Conservation (phyloP, 2,113 vertebrate genomes). For the Corythaeola cristata region DNA sequence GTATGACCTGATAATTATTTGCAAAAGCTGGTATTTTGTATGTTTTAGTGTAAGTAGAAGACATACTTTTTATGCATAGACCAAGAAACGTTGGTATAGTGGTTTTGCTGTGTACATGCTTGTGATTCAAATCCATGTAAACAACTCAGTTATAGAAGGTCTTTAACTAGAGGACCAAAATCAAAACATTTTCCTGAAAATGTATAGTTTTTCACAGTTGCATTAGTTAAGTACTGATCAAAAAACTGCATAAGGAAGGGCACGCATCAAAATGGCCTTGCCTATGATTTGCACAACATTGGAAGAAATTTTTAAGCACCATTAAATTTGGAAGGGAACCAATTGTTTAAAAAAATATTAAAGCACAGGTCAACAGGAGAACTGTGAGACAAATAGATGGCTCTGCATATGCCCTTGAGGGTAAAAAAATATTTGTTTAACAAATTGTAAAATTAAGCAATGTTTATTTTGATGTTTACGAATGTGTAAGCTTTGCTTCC, state of each 20-base stretch:
- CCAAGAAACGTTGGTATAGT: slow-evolving; percentile 82
- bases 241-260: slow-evolving; percentile 25
- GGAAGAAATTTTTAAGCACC: slow-evolving; percentile 31
- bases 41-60: slow-evolving; percentile 87
- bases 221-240: slow-evolving; percentile 53
- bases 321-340: slow-evolving; percentile 39
- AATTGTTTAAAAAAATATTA: not conserved
- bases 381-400: slow-evolving; percentile 4
- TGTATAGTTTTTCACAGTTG: slow-evolving; percentile 72
- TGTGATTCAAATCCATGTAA: slow-evolving; percentile 79
- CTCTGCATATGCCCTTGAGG: slow-evolving; percentile 33
- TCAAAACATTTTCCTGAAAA: slow-evolving; percentile 72
- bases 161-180: slow-evolving; percentile 77
- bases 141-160: slow-evolving; percentile 71
- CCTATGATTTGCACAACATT: slow-evolving; percentile 50
- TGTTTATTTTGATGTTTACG: slow-evolving; percentile 75
- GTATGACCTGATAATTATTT: slow-evolving; percentile 53
- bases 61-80: slow-evolving; percentile 85
- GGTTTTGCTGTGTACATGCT: slow-evolving; percentile 82
- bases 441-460: slow-evolving; percentile 63
- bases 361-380: slow-evolving; percentile 40
- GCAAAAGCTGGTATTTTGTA: slow-evolving; percentile 60
- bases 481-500: slow-evolving; percentile 68
- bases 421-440: slow-evolving; percentile 59
- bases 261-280: slow-evolving; percentile 53